Base-by-base conservation (phyloP, 2,797 vertebrate genomes). In the Sebastes melanostomus region DNA sequence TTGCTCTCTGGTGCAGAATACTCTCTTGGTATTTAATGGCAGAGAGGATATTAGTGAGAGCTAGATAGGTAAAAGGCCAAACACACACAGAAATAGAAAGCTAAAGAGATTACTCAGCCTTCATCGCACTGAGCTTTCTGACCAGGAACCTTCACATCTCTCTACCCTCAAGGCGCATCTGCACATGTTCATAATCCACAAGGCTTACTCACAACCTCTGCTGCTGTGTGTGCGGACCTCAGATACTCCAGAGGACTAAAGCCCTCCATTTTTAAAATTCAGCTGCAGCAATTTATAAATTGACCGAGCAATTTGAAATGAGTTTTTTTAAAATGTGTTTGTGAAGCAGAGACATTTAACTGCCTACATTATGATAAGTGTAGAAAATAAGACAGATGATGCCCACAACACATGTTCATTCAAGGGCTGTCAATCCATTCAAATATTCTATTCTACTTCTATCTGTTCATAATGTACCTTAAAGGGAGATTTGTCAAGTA, bases 41-140 rank as follows among this genome's bases (percentile, higher is more conserved):
- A 84, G 72, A 55, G 86, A 83, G 81, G 86, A 86, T 91, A 90
- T 92, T 88, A 91, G 81, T 77, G 82, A 55, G 77, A 82, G 88
- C 77, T 69, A 62, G 84, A 88, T 89, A 91, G 92, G 88, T 91
- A 90, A 88, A 92, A 93, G 88, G 89, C 89, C 87, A 88, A 91
- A 38, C 36, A 92, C 77, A 83, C 84, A 86, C 93, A 84, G 91
- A 91, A 91, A 94, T 90, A 92, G 93, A 91, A 89, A 91, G 88
- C 86, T 86, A 88, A 93, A 90, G 90, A 84, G 92, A 94, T 95
- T 93, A 95, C 85, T 92, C 92, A 94, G 92, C 92, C 88, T 88
- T 94, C 93, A 94, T 83, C 91, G 78, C 82, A 62, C 72, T 81
- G 71, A 91, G 87, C 88, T 86, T 90, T 88, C 92, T 93, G 92